Percentiles rank a stretch among this genome's conserved stretches.
These are phyloP conservation scores for Triplophysa rosa DNA, from an alignment of 2,113 vertebrate species.

Conservation along the genomic window DNA sequence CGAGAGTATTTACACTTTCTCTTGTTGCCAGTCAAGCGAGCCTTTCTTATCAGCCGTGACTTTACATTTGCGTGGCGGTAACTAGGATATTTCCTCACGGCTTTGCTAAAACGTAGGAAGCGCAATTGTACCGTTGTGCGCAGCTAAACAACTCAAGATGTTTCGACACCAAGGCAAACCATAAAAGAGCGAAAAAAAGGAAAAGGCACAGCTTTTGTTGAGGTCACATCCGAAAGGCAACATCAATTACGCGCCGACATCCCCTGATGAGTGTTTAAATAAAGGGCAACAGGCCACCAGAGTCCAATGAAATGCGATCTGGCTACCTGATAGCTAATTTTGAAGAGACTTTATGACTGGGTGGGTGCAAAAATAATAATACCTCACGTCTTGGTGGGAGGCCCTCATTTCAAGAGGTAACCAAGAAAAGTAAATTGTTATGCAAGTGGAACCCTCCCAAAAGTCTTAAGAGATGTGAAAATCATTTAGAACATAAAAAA, in stretches of 20 bases:
- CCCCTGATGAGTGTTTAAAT: neutral
- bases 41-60: neutral
- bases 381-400: constrained; percentile 9
- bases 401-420: neutral
- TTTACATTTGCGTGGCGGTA: neutral
- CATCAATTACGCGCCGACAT: neutral
- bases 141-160: constrained; percentile 14
- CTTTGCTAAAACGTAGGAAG: neutral
- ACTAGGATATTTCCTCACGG: neutral
- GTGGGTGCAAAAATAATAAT: constrained; percentile 34
- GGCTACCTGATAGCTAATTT: constrained; percentile 34
- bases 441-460: constrained; percentile 33
- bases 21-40: neutral
- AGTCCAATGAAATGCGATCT: constrained; percentile 48
- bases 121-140: neutral
- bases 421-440: constrained; percentile 20
- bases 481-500: constrained; percentile 15
- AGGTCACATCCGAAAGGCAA: neutral
- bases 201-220: neutral
- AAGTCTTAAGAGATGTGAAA: neutral
- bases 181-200: neutral
- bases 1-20: constrained; percentile 8
- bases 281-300: constrained; percentile 25
- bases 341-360: constrained; percentile 20
- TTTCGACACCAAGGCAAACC: neutral